Evolutionary conservation across 2,888 invertebrate species (phyloP).

Genomic region (Mimas tiliae): DNA sequence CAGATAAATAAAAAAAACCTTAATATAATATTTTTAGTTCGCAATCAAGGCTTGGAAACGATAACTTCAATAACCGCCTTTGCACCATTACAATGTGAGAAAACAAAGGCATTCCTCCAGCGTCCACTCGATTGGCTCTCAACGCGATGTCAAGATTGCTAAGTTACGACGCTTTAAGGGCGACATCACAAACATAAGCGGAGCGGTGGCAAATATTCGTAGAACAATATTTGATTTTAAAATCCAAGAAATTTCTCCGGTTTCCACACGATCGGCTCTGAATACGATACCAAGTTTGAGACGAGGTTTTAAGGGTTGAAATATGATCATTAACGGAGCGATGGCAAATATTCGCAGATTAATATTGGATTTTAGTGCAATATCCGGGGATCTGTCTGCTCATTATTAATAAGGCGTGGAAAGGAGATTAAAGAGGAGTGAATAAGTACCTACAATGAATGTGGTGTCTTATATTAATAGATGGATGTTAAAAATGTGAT

Average conservation of each 20-base stretch:
- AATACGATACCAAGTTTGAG: background rate
- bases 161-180: slow-evolving; percentile 25
- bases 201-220: background rate
- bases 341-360: background rate
- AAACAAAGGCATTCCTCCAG: slow-evolving; percentile 33
- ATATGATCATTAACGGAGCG: too few species aligned
- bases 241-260: too few species aligned
- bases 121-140: slow-evolving; percentile 34
- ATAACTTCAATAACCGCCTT: slow-evolving; percentile 23
- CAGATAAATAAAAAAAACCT: background rate
- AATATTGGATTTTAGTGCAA: background rate
- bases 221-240: background rate
- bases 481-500: too few species aligned
- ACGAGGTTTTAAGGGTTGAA: background rate
- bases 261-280: too few species aligned
- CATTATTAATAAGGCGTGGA: too few species aligned
- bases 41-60: slow-evolving; percentile 18
- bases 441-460: too few species aligned
- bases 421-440: too few species aligned
- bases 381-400: too few species aligned
- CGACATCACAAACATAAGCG: background rate
- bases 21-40: background rate
- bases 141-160: slow-evolving; percentile 38
- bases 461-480: too few species aligned
- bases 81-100: slow-evolving; percentile 25